A percentile compares a stretch with the other conserved stretches of the same genome.
Evolutionary conservation across 2,113 vertebrate species (phyloP).

Genomic region (Clarias magur): DNA sequence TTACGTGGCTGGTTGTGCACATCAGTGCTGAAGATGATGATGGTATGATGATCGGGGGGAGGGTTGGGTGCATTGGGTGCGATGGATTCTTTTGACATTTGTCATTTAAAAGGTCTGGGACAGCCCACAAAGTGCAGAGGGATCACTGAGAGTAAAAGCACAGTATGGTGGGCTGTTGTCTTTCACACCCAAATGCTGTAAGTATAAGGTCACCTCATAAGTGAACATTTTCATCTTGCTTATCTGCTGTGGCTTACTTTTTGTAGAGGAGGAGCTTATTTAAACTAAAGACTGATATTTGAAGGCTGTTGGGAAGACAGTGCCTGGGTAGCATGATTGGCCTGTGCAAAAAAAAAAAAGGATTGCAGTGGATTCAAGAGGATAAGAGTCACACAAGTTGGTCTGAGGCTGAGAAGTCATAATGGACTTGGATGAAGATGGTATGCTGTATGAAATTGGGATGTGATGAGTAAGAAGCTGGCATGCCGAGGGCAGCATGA

Average conservation of each 20-base stretch:
- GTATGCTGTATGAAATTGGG: conserved; percentile 89
- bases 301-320: conserved; percentile 90
- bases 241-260: conserved; percentile 91
- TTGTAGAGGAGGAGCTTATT: conserved; percentile 89
- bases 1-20: conserved; percentile 86
- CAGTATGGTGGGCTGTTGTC: conserved; percentile 95
- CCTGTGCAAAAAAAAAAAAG: conserved; percentile 91
- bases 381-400: conserved; percentile 93
- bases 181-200: conserved; percentile 81
- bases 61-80: conserved; percentile 65
- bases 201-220: conserved; percentile 91
- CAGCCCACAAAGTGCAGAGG: conserved; percentile 73
- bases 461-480: conserved; percentile 89
- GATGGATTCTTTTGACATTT: conserved; percentile 68
- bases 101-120: conserved; percentile 79
- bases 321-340: conserved; percentile 88
- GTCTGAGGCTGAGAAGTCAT: conserved; percentile 85
- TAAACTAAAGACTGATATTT: conserved; percentile 86
- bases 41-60: conserved; percentile 60
- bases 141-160: conserved; percentile 82
- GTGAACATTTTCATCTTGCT: conserved; percentile 84
- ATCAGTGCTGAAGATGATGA: conserved; percentile 93
- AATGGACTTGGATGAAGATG: conserved; percentile 92
- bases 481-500: conserved; percentile 92
- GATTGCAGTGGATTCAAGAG: conserved; percentile 92